phyloP scores from a whole-genome alignment of 2,113 vertebrate genomes.

The Dinomys branickii region DNA sequence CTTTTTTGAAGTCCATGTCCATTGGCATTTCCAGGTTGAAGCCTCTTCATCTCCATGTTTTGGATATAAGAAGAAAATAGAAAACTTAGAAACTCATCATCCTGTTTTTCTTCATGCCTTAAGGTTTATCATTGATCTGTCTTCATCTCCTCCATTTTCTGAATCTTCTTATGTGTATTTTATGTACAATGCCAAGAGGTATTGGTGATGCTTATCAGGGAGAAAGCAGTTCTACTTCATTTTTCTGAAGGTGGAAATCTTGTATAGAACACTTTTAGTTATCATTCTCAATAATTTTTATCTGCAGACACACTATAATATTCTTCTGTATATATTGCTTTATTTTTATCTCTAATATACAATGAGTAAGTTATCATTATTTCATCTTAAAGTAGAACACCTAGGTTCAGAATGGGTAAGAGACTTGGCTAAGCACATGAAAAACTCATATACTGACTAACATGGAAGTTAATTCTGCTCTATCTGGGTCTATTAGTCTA shows the following conservation, averaged over 20 bases:
- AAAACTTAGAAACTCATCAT: background rate
- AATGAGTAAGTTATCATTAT: background rate
- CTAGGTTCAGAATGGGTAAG: background rate
- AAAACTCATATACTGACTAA: background rate
- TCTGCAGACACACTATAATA: background rate
- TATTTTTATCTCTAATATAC: background rate
- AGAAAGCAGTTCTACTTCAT: background rate
- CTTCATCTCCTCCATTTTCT: background rate
- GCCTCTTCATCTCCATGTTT: background rate
- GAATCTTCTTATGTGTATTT: background rate
- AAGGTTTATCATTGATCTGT: background rate
- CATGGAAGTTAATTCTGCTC: background rate
- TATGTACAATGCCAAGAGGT: background rate
- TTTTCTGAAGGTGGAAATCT: background rate
- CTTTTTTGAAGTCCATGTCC: background rate
- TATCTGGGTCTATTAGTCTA: background rate
- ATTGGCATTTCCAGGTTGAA: background rate
- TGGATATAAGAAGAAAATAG: background rate
- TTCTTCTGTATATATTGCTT: background rate
- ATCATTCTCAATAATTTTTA: background rate
- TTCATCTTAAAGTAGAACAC: background rate
- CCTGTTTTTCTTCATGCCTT: background rate
- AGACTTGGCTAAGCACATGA: background rate
- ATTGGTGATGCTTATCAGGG: background rate
- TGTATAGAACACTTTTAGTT: background rate